phyloP scores from a whole-genome alignment of 2,888 invertebrate species.

The Zygogramma bicolorata region DNA sequence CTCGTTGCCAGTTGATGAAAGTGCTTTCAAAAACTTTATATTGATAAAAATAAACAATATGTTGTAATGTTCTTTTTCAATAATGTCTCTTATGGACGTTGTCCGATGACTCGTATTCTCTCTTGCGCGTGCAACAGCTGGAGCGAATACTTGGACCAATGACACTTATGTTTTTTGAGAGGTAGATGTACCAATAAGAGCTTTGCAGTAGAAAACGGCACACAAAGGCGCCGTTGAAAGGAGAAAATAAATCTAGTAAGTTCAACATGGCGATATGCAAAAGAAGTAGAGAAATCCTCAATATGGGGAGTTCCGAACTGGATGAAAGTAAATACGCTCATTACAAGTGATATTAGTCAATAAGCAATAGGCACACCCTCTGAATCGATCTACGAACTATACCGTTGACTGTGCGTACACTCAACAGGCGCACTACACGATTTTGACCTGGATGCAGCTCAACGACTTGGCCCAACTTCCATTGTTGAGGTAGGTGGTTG shows the following conservation, averaged over 20 bases:
- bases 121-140: not conserved
- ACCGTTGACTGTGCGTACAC: constrained; percentile 41
- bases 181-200: too few species aligned
- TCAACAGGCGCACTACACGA: constrained; percentile 47
- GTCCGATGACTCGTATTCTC: not conserved
- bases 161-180: too few species aligned
- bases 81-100: not conserved
- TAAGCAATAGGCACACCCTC: constrained; percentile 26
- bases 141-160: not conserved
- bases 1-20: not conserved
- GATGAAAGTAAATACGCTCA: too few species aligned
- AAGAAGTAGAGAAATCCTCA: too few species aligned
- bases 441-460: constrained; percentile 50
- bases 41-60: not conserved
- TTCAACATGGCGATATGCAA: too few species aligned
- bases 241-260: not conserved
- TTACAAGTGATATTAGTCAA: constrained; percentile 3
- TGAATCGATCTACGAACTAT: constrained; percentile 40
- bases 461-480: constrained; percentile 48
- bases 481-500: constrained; percentile 42
- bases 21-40: not conserved
- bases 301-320: too few species aligned
- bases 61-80: not conserved
- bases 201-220: too few species aligned
- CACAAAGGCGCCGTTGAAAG: not conserved